Base-by-base conservation (phyloP, 2,797 vertebrate genomes). In the Leuciscus waleckii region DNA sequence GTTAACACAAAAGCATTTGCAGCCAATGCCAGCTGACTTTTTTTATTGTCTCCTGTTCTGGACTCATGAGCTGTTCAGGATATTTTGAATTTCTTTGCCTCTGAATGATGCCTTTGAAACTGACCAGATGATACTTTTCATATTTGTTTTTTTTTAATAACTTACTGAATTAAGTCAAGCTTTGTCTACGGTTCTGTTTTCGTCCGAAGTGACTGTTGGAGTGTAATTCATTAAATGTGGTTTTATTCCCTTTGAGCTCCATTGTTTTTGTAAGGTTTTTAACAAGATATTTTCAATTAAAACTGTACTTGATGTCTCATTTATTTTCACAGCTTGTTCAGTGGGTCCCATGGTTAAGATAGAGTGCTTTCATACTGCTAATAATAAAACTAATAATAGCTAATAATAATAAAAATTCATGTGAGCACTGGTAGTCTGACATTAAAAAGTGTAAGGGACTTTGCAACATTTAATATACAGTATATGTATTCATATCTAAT, bases 251-350 rank as follows among this genome's bases (percentile, higher is more conserved):
- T 63, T 43, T 43, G 35, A 63, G 23, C 8, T 78, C 17, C 17
- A 29, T n/a, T 61, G n/a, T 29, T 32, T 21, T 51, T 32, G 17
- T n/a, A 65, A 65, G 74, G 2, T 37, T 75, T 54, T 35, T 76
- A 37, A 37, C 49, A 56, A 35, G 17, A 11, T 9, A 17, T 26
- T 74, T 74, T 51, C 10, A 1, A 51, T 74, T 1, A 1, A n/a
- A 26, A 16, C 16, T 4, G 19, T 26, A 17, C 39, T 41, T 71
- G 63, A 67, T 43, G 41, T 26, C 16, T 71, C 19, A 75, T 54
- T 76, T 37, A 35, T 76, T 76, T 56, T 35, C 32, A 56, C 51
- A 76, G 32, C 29, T 56, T 76, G 32, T 76, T 76, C 19, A 37
- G 3, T 56, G 3, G 32, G 3, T 16, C 19, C 11, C 49, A 37